Evolutionary conservation across 2,888 invertebrate genomes (phyloP).

Genomic region (Blomia tropicalis): DNA sequence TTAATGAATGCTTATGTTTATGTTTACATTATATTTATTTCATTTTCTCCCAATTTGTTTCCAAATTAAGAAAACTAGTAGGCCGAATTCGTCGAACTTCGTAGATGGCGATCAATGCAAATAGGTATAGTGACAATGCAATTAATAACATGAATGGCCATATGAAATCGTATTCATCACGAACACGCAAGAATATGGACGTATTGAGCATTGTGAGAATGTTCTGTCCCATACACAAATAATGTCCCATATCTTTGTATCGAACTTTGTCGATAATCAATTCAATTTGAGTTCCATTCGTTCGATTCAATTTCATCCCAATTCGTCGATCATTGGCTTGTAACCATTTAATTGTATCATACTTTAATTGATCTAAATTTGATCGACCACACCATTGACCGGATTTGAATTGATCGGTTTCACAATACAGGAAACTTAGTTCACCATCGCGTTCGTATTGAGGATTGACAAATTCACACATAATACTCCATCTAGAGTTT

Average conservation of each 20-base stretch:
- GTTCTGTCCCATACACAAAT: background rate
- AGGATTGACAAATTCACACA: background rate
- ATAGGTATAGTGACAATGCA: background rate
- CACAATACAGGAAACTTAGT: background rate
- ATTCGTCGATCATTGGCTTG: background rate
- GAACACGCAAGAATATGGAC: background rate
- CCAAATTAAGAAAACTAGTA: background rate
- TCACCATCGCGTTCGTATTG: background rate
- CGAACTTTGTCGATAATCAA: background rate
- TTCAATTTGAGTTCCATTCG: background rate
- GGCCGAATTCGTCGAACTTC: background rate
- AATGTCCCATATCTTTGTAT: background rate
- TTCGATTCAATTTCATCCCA: background rate
- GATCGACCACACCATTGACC: background rate
- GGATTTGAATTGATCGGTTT: background rate
- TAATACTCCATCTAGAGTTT: background rate
- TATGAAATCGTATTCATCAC: background rate
- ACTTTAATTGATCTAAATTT: background rate
- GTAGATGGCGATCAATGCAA: background rate
- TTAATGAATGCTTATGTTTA: too few relatives aligned
- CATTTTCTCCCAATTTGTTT: background rate
- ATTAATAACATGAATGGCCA: background rate
- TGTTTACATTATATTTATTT: too few relatives aligned
- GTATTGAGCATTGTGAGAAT: background rate
- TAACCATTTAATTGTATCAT: background rate